Evolutionary conservation across 2,797 vertebrate species (phyloP), one percentile per base, ranked within the genome.

Genomic region (Schizothorax lantsangensis): DNA sequence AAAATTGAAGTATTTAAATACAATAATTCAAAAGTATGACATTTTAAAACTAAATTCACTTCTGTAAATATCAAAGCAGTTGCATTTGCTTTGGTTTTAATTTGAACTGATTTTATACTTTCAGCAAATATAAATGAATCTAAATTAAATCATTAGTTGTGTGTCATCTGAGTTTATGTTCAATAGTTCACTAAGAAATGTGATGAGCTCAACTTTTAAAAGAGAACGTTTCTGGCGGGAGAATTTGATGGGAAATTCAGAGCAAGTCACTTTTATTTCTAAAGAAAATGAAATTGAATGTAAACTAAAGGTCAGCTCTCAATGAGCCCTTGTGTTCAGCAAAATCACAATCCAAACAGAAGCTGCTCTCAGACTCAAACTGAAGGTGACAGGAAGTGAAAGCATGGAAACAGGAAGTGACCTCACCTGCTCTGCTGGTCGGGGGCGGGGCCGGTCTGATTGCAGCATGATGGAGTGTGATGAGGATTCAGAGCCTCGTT

Each of bases 361-460:
- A 26, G 23, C 6, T 47, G 0, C 3, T 9, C 6, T 4, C n/a
- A 7, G 3, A 68, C 64, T 68, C 14, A 72, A 7, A 72, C 40
- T 2, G n/a, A 30, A 38, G 21, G 33, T 57, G 33, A 6, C 6
- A 64, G 71, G 54, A 84, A 78, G 83, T 68, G 74, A 84, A 40
- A 84, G 2, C 26, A 6, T 49, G 6, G 36, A 81, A 57, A 23
- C 38, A 81, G 64, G 78, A 85, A 43, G 36, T 81, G 6, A 12
- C 21, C 72, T 52, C 68, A 90, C 89, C 89, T 89, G 79, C 79
- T 88, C 33, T 86, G 49, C 15, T 79, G 23, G 36, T 4, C 26
- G 19, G 23, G 26, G 73, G 10, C 23, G 6, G 23, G 26, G 73
- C 14, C 23, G 6, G 19, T 43, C 4, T 40, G 33, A 4, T 84